Base-by-base conservation (phyloP, 2,113 vertebrate genomes). In the Noctilio leporinus region DNA sequence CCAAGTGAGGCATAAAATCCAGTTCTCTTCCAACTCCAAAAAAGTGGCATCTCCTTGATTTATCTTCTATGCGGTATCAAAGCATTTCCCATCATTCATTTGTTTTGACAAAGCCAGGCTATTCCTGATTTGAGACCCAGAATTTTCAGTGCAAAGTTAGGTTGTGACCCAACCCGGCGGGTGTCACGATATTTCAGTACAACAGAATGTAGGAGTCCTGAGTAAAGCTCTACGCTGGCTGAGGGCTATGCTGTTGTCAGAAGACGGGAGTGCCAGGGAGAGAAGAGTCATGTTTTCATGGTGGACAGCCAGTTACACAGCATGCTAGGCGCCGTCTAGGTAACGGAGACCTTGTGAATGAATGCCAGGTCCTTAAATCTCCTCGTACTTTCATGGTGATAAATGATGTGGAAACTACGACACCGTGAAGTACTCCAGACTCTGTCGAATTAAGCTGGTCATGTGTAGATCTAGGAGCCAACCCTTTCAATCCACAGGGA, bases 401-500 rank as follows among this genome's bases (percentile, higher is more conserved):
- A 95, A 91, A 93, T 84, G 89, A 91, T 22, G 12, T 94, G 93
- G 64, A 89, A 80, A 72, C 83, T 67, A 22, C 78, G 53, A 73
- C 40, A 70, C 1, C 2, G 77, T 16, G 62, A 86, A 91, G 83
- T n/a, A 28, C 40, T 93, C 89, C 83, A 93, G 43, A 78, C 83
- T 89, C 73, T 85, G 83, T 65, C 62, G 92, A 95, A 94, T 92
- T 80, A 83, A 91, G 75, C 70, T 92, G 87, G 84, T 67, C 92
- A 94, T 12, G 20, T 87, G 62, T 7, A 82, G 64, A 92, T 69
- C 92, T 26, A 76, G 86, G 59, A 93, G 69, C 89, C 92, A 96
- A 95, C 89, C 95, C 96, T 95, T 97, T 86, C 86, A 95, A 62
- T 96, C 93, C 95, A 43, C 70, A 64, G 90, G 80, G 75, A 94